Evolutionary conservation across 2,797 vertebrate species (phyloP), one percentile per base, ranked within the genome.

Genomic region (Threskiornis aethiopicus): DNA sequence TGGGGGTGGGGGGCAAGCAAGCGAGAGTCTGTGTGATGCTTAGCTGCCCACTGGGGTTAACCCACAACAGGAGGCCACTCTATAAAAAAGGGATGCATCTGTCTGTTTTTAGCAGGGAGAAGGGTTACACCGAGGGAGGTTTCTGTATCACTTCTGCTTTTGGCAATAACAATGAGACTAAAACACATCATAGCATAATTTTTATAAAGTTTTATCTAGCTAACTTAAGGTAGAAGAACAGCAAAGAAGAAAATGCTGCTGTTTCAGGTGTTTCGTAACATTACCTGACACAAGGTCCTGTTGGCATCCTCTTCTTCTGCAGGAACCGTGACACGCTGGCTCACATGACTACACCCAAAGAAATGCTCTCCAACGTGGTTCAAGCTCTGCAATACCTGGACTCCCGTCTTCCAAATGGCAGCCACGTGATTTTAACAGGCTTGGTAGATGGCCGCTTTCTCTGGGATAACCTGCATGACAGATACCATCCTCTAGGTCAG

Each of bases 401-500:
- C 57, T 83, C 96, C 5, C 95, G 1, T 22, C 97, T 98, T 76
- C 98, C 98, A 5, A 97, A 96, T 0, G 96, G 98, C 81, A 98
- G 98, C 92, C 97, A 98, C 0, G 97, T 98, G 75, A 92, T 98
- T 92, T 87, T 98, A 31, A 95, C 96, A 1, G 98, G 98, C 87
- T 93, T 98, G 95, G 97, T 96, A 6, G 96, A 98, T 61, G 98
- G 98, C 11, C 96, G 93, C 78, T 98, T 98, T 47, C 98, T 98
- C 81, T 98, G 98, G 98, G 96, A 98, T 49, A 93, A 93, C 31
- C 90, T 98, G 84, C 97, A 98, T 5, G 35, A 96, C 88, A 96
- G 96, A 97, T 98, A 98, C 84, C 98, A 98, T 80, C 98, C 98
- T 83, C 94, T 98, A 66, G 98, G 98, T 98, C 98, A 94, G 28